Base-by-base conservation (phyloP, 2,113 vertebrate genomes). In the Aptenodytes forsteri region DNA sequence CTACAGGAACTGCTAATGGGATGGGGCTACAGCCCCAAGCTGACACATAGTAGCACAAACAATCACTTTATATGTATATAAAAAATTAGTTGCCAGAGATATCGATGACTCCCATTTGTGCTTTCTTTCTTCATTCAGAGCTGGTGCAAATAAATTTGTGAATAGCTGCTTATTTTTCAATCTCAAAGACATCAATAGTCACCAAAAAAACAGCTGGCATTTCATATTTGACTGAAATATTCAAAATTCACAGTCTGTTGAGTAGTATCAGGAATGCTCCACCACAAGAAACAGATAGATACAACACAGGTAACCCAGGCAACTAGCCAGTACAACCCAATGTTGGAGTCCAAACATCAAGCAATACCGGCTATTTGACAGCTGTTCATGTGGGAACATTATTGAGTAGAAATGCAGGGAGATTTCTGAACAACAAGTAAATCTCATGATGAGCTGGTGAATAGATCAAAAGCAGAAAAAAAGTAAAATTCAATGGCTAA, bases 391-490 rank as follows among this genome's bases (percentile, higher is more conserved):
- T 0, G 3, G 62, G 87, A 96, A 66, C 71, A 47, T 77, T 85
- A 91, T 5, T 83, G 84, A 96, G 72, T 40, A 86, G 75, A 91
- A 91, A 94, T 25, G 56, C 62, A 83, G 67, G 38, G 66, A 90
- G 70, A 92, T 54, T 85, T 96, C 2, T 95, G 70, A 96, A 95
- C 94, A 96, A 97, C 87, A 96, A 96, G 95, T 90, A 96, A 95
- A 96, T 95, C 94, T 94, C 78, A 89, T 80, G 49, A 95, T 82
- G 82, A 95, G 93, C 90, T 87, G 85, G 71, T 79, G 80, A 97
- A 94, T 46, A 94, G 71, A 94, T 89, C 88, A 97, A 97, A 96
- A 93, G 84, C 73, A 92, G 79, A 90, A 89, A 95, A 90, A 54
- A 83, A 81, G 82, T 73, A 90, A 92, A 96, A 96, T 91, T 95